Evolutionary conservation across 2,113 vertebrate species (phyloP), one percentile per base, ranked within the genome.

Genomic region (Bos taurus): DNA sequence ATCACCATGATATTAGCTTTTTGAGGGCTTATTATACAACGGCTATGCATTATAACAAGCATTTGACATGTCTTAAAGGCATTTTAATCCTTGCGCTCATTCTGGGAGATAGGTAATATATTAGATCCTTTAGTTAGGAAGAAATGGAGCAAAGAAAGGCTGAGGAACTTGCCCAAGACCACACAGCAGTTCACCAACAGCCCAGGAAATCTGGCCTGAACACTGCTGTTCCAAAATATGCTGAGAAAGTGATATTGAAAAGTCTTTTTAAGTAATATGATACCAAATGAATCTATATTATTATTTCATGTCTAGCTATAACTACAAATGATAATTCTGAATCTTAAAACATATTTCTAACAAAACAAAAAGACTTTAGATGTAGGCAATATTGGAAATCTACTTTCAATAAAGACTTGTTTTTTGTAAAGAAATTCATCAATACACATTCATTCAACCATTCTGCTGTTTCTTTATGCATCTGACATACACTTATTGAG

Each of bases 291-390:
- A 93, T 67, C 28, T 40, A n/a, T 6, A 89, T 33, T 92, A 92
- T 52, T 54, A 89, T 82, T 85, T 52, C 13, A 95, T 62, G 90
- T 93, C 36, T 82, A 26, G 13, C 48, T 93, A 78, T 33, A 93
- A 54, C 40, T 91, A 93, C 40, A 90, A 52, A 86, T 43, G 81
- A 16, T 36, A 91, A 84, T 92, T 96, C 64, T 96, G 56, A 95
- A 82, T 86, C 28, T 78, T 96, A 56, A 56, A 56, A 50, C 9
- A 43, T 7, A 40, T n/a, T 67, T 83, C 88, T 88, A n/a, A 40
- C 30, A 91, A 97, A 92, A 78, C 36, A 74, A 87, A 95, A 91
- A 89, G 7, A 59, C 14, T 40, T 80, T 77, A 71, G 13, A 94
- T 5, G 14, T 54, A 94, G 14, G 30, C 46, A 90, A 50, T 90